These are phyloP conservation scores for Rhysida immarginata DNA, from an alignment of 1,140 invertebrate genomes.

Conservation along the genomic window DNA sequence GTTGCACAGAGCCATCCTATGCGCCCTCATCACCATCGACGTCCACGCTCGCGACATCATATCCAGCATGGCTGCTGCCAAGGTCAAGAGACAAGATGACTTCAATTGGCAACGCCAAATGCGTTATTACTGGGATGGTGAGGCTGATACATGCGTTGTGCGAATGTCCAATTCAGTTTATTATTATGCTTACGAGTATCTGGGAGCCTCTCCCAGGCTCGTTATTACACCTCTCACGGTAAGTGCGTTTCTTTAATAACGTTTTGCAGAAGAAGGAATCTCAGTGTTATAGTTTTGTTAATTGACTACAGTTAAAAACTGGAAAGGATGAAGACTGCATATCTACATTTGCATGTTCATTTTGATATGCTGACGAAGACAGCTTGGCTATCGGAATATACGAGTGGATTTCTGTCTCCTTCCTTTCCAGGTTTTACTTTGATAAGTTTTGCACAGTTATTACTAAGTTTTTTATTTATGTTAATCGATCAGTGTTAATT, in stretches of 20 bases:
- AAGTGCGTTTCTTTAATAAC: too few species aligned
- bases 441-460: too few species aligned
- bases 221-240: slow-evolving; percentile 35
- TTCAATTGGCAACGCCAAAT: slow-evolving; percentile 36
- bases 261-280: too few species aligned
- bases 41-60: slow-evolving; percentile 74
- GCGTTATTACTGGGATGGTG: slow-evolving; percentile 32
- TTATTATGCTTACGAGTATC: slow-evolving; percentile 32
- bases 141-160: slow-evolving; percentile 20
- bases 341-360: too few species aligned
- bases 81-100: slow-evolving; percentile 29
- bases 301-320: too few species aligned
- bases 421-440: too few species aligned
- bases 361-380: too few species aligned
- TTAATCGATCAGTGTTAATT: background rate
- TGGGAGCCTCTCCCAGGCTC: slow-evolving; percentile 32
- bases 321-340: too few species aligned
- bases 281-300: too few species aligned
- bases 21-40: slow-evolving; percentile 71
- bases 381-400: too few species aligned
- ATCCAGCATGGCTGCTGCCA: slow-evolving; percentile 47
- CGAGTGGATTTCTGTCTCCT: too few species aligned
- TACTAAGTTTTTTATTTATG: too few species aligned
- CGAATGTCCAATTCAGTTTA: slow-evolving; percentile 32
- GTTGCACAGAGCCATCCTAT: slow-evolving; percentile 53